Base-by-base conservation (phyloP, 2,113 vertebrate genomes). In the Pachyramphus minor region DNA sequence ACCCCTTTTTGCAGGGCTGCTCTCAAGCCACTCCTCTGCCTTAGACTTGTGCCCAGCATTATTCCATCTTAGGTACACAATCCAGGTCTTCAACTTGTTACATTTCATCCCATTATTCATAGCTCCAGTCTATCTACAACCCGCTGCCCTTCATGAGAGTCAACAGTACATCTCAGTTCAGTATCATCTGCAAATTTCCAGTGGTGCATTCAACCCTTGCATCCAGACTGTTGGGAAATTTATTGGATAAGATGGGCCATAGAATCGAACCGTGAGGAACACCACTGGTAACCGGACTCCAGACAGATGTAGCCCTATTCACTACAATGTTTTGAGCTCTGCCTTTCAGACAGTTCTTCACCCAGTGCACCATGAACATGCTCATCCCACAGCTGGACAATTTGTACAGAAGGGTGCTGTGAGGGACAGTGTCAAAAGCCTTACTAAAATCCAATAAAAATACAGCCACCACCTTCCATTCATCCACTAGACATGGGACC, bases 401-500 rank as follows among this genome's bases (percentile, higher is more conserved):
- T 12, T 41, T 41, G 39, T 41, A 41, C 39, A 41, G 39, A 41
- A 41, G 39, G 39, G 39, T 41, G 39, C 39, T 41, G 39, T 41
- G 39, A 41, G 39, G 39, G 39, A 41, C 39, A 41, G 39, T 41
- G 39, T 41, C 39, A 41, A 41, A 41, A 41, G 39, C 12, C 24
- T 66, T 50, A 35, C 21, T 72, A 60, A 89, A 85, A 62, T 85
- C 24, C 33, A 19, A 24, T 33, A 66, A 63, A 84, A 62, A 5
- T 20, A 25, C 8, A 33, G 39, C 15, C 9, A 56, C 8, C 35
- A 4, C 6, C 18, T 55, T 55, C 14, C 7, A 7, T 72, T 55
- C 41, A 89, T 30, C 21, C 24, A 20, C 35, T 62, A 19, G 18
- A 22, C 0, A 0, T 0, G 11, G 15, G 12, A 35, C 15, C 6